phyloP scores from a whole-genome alignment of 1,140 invertebrate species.

The Psix sp. region DNA sequence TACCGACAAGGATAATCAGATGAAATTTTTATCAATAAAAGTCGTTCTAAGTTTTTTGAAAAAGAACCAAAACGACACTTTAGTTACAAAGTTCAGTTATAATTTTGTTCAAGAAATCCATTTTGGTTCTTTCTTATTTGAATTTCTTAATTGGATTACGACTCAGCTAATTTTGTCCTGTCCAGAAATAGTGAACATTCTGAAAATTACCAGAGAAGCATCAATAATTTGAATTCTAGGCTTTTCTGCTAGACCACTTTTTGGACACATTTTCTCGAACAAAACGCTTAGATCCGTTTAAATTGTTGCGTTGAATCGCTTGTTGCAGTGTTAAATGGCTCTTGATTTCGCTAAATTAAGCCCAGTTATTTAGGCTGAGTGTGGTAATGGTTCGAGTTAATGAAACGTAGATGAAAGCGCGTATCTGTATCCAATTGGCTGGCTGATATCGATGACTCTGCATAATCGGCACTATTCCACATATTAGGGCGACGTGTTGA shows the following conservation, averaged over 20 bases:
- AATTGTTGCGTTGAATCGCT: conserved; percentile 19
- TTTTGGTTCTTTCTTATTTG: too few relatives aligned
- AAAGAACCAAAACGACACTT: too few relatives aligned
- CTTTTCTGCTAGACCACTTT: too few relatives aligned
- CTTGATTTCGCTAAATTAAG: conserved; percentile 31
- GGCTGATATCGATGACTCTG: conserved; percentile 73
- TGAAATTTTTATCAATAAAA: conserved; percentile 3
- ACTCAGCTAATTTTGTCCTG: too few relatives aligned
- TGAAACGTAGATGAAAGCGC: conserved; percentile 42
- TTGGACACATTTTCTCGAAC: not conserved
- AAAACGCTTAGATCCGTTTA: conserved; percentile 15
- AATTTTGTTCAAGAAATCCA: too few relatives aligned
- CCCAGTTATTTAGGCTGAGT: conserved; percentile 28
- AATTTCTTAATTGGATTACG: too few relatives aligned
- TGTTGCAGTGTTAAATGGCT: conserved; percentile 31
- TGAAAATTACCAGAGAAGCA: too few relatives aligned
- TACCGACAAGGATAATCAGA: conserved; percentile 64
- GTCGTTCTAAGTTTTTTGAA: not conserved
- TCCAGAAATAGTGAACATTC: too few relatives aligned
- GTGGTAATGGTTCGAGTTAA: conserved; percentile 32
- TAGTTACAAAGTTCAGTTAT: too few relatives aligned
- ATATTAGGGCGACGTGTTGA: conserved; percentile 13
- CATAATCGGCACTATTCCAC: conserved; percentile 52
- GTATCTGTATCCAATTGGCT: conserved; percentile 65
- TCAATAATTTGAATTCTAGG: not conserved